phyloP scores from a whole-genome alignment of 2,113 vertebrate species.

The Petaurus breviceps region DNA sequence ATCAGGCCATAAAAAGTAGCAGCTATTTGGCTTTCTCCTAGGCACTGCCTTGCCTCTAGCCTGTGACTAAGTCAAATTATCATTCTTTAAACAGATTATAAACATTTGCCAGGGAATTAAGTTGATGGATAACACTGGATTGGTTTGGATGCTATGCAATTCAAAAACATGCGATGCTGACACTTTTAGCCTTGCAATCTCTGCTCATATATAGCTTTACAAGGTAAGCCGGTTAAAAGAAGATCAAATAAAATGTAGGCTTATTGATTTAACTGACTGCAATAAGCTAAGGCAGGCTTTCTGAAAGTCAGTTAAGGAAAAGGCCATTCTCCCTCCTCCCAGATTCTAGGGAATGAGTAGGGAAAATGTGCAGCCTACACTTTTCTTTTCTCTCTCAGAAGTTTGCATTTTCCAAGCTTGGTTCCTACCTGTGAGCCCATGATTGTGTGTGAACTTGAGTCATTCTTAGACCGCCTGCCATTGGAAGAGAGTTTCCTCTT shows the following conservation, averaged over 20 bases:
- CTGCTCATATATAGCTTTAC: background rate
- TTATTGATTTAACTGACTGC: slow-evolving; percentile 61
- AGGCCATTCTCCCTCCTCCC: background rate
- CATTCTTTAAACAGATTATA: slow-evolving; percentile 42
- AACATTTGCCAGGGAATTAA: slow-evolving; percentile 52
- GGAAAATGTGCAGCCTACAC: background rate
- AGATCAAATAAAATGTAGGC: slow-evolving; percentile 62
- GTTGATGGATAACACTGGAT: slow-evolving; percentile 50
- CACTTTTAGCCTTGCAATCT: slow-evolving; percentile 35
- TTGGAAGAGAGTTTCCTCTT: background rate
- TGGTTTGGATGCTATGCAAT: slow-evolving; percentile 48
- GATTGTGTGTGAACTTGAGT: background rate
- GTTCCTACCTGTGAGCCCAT: background rate
- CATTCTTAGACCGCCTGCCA: background rate
- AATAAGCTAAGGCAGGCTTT: slow-evolving; percentile 25
- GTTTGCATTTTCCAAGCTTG: background rate
- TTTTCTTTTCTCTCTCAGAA: too few species aligned
- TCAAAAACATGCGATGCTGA: slow-evolving; percentile 21
- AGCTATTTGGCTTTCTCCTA: background rate
- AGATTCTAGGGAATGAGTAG: background rate
- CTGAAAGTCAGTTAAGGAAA: slow-evolving; percentile 12
- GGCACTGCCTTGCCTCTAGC: background rate
- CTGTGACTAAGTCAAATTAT: slow-evolving; percentile 2
- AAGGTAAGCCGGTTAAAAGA: slow-evolving; percentile 48
- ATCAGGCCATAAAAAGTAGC: slow-evolving; percentile 9